Evolutionary conservation across 1,140 invertebrate genomes (phyloP).

Genomic region (Ctenoplectra terminalis): DNA sequence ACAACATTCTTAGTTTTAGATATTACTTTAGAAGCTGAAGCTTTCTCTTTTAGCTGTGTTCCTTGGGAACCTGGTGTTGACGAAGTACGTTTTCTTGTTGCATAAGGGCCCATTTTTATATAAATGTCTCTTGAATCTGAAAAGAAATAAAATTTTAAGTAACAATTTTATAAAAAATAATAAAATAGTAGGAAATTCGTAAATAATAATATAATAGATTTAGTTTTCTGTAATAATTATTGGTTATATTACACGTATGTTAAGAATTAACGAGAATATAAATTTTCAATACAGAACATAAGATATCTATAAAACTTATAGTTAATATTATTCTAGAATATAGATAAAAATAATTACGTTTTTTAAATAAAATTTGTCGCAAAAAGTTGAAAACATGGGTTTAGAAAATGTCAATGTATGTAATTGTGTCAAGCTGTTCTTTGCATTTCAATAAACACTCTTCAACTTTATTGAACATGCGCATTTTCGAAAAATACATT

Average conservation of each 20-base stretch:
- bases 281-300: background rate
- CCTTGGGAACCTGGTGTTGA: background rate
- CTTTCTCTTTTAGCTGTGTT: background rate
- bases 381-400: no score
- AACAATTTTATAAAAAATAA: background rate
- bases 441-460: no score
- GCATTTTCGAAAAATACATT: no score
- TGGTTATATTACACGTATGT: background rate
- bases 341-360: background rate
- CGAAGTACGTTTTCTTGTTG: slow-evolving; percentile 4
- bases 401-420: no score
- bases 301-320: background rate
- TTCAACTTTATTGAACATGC: no score
- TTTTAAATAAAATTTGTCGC: background rate
- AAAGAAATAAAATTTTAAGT: background rate
- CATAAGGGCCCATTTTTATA: background rate
- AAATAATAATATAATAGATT: background rate
- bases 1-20: background rate
- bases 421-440: no score
- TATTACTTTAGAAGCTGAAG: background rate
- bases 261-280: background rate
- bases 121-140: slow-evolving; percentile 3
- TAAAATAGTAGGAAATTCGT: background rate
- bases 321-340: background rate
- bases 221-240: background rate